Conservation (phyloP, 2,888 invertebrate genomes). For the Epicampocera succincta region DNA sequence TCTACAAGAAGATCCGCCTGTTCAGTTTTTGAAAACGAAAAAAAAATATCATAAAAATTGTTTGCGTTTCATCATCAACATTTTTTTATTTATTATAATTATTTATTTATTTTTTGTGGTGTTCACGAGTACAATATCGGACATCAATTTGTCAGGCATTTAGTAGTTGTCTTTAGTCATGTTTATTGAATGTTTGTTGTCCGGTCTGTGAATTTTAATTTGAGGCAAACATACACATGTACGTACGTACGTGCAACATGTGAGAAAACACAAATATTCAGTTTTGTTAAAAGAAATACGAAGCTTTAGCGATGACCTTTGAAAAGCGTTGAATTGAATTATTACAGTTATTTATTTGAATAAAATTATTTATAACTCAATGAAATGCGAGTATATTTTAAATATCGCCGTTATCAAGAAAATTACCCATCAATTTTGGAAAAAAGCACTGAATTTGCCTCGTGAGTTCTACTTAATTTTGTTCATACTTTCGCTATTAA, state of each 20-base stretch:
- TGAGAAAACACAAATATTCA: constrained; percentile 21
- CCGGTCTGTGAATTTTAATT: background rate
- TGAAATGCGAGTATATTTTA: no score
- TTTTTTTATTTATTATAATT: background rate
- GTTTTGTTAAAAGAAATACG: background rate
- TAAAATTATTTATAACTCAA: no score
- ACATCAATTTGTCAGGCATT: constrained; percentile 68
- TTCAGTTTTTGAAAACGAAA: constrained; percentile 2
- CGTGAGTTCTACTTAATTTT: no score
- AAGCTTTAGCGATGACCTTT: constrained; percentile 45
- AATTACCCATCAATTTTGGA: no score
- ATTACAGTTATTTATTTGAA: no score
- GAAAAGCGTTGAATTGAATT: background rate
- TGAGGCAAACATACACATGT: no score
- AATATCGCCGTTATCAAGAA: no score
- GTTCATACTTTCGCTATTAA: no score
- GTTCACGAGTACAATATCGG: constrained; percentile 49
- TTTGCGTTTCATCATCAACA: constrained; percentile 49
- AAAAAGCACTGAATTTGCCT: no score
- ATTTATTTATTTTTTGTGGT: constrained; percentile 6
- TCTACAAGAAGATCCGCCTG: background rate
- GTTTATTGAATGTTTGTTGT: constrained; percentile 17
- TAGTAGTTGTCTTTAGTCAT: constrained; percentile 56
- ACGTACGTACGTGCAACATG: background rate
- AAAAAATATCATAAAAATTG: constrained; percentile 25